These are phyloP conservation scores for Octomys mimax DNA, from an alignment of 2,797 vertebrate species.

Conservation along the genomic window DNA sequence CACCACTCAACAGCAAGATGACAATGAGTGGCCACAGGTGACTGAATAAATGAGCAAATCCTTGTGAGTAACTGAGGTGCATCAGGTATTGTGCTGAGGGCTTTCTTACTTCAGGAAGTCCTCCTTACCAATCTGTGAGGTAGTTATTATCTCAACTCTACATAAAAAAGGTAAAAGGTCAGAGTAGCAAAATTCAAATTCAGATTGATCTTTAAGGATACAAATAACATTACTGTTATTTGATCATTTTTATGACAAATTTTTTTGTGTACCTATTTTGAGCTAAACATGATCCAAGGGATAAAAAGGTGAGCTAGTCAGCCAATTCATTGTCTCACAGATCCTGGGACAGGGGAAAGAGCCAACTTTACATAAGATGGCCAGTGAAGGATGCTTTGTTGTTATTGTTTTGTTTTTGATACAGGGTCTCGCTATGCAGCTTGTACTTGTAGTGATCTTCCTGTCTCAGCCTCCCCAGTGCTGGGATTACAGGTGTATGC, in stretches of 20 bases:
- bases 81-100: background rate
- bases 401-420: too few relatives aligned
- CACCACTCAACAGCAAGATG: background rate
- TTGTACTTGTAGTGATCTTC: too few relatives aligned
- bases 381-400: background rate
- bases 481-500: too few relatives aligned
- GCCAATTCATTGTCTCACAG: background rate
- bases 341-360: background rate
- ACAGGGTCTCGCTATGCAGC: too few relatives aligned
- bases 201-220: background rate
- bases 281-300: background rate
- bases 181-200: conserved; percentile 28
- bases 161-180: conserved; percentile 7
- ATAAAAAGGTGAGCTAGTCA: background rate
- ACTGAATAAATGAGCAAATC: background rate
- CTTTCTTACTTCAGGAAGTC: background rate
- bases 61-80: rapidly evolving
- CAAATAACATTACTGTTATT: background rate
- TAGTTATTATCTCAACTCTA: background rate
- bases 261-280: background rate
- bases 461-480: too few relatives aligned
- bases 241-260: conserved; percentile 6
- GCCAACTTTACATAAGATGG: background rate
- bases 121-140: background rate
- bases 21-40: background rate